A percentile compares a stretch with the other conserved stretches of the same genome.
phyloP scores from a whole-genome alignment of 2,888 invertebrate genomes.

The Agrotis ipsilon region DNA sequence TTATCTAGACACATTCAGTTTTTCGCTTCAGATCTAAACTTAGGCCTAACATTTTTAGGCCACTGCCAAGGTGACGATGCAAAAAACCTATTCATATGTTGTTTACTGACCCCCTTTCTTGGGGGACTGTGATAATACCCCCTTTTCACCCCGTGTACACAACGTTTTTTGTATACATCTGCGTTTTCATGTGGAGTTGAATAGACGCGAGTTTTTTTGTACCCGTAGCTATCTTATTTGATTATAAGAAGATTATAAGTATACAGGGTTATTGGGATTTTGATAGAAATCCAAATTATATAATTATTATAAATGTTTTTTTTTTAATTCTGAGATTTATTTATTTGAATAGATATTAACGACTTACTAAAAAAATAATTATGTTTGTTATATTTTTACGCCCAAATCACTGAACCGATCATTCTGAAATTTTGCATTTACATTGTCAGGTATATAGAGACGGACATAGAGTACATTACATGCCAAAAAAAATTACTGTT shows the following conservation, averaged over 20 bases:
- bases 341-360: too few species aligned
- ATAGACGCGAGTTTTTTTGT: constrained; percentile 36
- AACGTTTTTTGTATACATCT: constrained; percentile 56
- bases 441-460: too few species aligned
- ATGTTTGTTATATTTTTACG: too few species aligned
- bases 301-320: too few species aligned
- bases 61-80: constrained; percentile 70
- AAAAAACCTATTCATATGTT: constrained; percentile 67
- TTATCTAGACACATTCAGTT: neutral
- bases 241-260: constrained; percentile 2
- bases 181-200: constrained; percentile 54
- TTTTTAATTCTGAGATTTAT: too few species aligned
- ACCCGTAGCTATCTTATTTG: constrained; percentile 34
- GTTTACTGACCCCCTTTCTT: constrained; percentile 56
- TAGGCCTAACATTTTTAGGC: constrained; percentile 29
- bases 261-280: neutral
- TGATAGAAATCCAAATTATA: neutral
- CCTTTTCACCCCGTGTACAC: constrained; percentile 32
- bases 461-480: too few species aligned
- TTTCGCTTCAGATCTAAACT: constrained; percentile 42
- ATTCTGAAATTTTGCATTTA: too few species aligned
- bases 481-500: too few species aligned
- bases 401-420: too few species aligned
- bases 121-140: constrained; percentile 40
- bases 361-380: too few species aligned